phyloP scores from a whole-genome alignment of 2,797 vertebrate species.

The Pipistrellus pipistrellus region DNA sequence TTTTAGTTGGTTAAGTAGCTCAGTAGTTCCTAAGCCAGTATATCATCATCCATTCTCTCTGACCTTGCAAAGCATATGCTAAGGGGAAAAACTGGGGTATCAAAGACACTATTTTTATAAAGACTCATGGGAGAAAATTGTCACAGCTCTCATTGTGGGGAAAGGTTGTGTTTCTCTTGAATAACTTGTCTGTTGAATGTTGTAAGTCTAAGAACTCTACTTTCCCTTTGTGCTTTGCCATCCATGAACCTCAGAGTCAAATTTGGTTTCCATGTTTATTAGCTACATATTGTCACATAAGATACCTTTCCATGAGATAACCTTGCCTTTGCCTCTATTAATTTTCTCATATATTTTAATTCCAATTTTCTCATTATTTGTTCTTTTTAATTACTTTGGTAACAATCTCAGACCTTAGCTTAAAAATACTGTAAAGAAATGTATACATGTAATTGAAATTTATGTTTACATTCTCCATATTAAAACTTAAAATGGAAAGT shows the following conservation, averaged over 20 bases:
- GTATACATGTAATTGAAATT: neutral
- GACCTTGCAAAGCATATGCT: neutral
- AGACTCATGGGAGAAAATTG: neutral
- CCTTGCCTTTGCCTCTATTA: neutral
- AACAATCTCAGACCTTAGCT: constrained; percentile 16
- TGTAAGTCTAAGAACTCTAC: neutral
- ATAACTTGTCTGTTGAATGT: neutral
- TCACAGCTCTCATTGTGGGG: neutral
- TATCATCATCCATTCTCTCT: neutral
- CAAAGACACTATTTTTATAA: neutral
- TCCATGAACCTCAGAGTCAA: neutral
- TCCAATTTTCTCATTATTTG: neutral
- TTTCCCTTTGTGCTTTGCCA: neutral
- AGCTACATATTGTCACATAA: neutral
- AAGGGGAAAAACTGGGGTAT: neutral
- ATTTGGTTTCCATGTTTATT: neutral
- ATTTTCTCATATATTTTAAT: constrained; percentile 26
- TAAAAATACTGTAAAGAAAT: constrained; percentile 7
- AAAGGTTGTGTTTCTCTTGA: neutral
- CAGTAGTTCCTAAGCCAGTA: neutral
- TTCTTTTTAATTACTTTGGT: neutral
- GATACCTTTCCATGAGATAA: neutral
- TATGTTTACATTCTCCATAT: neutral
- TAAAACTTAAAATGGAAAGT: constrained; percentile 13
- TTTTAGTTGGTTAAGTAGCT: neutral